These are phyloP conservation scores for Pelochelys cantorii DNA, from an alignment of 2,797 vertebrate species.

Conservation along the genomic window DNA sequence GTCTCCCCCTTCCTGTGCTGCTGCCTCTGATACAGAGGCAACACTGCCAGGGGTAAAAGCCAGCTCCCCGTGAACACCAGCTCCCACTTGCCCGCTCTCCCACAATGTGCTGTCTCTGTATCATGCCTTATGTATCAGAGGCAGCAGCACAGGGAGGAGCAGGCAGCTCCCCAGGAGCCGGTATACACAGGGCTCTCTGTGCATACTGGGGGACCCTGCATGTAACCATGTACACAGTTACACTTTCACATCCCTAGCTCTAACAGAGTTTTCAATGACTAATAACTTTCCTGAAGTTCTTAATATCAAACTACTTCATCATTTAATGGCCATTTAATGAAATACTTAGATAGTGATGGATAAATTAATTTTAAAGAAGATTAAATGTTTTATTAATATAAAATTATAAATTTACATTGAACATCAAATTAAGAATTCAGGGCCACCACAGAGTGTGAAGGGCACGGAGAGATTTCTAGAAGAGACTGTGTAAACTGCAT, in stretches of 20 bases:
- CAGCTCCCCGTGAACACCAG: too few species aligned
- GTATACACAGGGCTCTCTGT: too few species aligned
- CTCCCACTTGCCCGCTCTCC: too few species aligned
- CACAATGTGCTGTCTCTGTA: too few species aligned
- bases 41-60: too few species aligned
- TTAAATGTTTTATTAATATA: background rate
- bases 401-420: background rate
- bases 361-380: background rate
- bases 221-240: too few species aligned
- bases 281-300: background rate
- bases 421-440: background rate
- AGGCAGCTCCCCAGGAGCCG: too few species aligned
- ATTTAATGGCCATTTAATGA: background rate
- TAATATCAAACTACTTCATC: background rate
- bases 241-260: background rate
- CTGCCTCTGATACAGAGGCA: too few species aligned
- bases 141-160: too few species aligned
- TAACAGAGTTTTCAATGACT: background rate
- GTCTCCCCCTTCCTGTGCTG: too few species aligned
- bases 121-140: too few species aligned
- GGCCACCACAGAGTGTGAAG: background rate
- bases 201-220: too few species aligned
- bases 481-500: background rate
- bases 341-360: background rate
- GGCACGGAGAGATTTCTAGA: constrained; percentile 20